These are phyloP conservation scores for Dolomedes plantarius DNA, from an alignment of 2,888 invertebrate species.

Conservation along the genomic window DNA sequence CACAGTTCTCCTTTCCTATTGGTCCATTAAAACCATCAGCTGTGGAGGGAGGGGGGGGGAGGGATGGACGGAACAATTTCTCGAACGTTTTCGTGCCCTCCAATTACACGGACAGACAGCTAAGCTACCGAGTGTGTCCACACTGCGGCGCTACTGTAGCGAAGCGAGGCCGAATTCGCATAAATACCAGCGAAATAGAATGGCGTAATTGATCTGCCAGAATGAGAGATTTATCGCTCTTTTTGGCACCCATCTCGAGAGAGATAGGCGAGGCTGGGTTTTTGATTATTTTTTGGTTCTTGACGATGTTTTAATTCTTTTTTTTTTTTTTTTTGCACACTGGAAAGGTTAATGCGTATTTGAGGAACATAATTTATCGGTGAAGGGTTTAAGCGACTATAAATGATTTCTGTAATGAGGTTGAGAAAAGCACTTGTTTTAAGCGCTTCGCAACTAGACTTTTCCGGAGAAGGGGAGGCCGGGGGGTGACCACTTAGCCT, in stretches of 20 bases:
- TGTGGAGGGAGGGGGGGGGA: slow-evolving; percentile 18
- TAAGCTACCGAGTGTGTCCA: slow-evolving; percentile 59
- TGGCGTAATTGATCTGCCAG: slow-evolving; percentile 52
- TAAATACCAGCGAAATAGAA: neutral
- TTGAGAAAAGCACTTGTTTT: neutral
- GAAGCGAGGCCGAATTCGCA: slow-evolving; percentile 12
- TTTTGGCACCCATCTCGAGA: slow-evolving; percentile 17
- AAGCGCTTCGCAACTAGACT: too few relatives aligned
- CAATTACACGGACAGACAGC: slow-evolving; percentile 70
- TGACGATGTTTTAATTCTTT: too few relatives aligned
- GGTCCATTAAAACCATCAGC: slow-evolving; percentile 67
- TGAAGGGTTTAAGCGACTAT: slow-evolving; percentile 8
- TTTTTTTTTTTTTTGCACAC: neutral
- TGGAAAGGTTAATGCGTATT: neutral
- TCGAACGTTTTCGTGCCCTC: slow-evolving; percentile 58
- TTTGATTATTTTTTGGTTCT: neutral
- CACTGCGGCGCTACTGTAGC: slow-evolving; percentile 63
- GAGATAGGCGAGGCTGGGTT: neutral
- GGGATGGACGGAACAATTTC: slow-evolving; percentile 41
- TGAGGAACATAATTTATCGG: slow-evolving; percentile 2
- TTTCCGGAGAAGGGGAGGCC: too few relatives aligned
- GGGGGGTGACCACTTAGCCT: too few relatives aligned
- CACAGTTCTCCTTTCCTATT: slow-evolving; percentile 58
- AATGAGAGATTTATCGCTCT: slow-evolving; percentile 43
- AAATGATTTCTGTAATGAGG: slow-evolving; percentile 12